A percentile compares a stretch with the other conserved stretches of the same genome.
These are phyloP conservation scores for Leptinotarsa haldemani DNA, from an alignment of 2,888 invertebrate species.

Conservation along the genomic window DNA sequence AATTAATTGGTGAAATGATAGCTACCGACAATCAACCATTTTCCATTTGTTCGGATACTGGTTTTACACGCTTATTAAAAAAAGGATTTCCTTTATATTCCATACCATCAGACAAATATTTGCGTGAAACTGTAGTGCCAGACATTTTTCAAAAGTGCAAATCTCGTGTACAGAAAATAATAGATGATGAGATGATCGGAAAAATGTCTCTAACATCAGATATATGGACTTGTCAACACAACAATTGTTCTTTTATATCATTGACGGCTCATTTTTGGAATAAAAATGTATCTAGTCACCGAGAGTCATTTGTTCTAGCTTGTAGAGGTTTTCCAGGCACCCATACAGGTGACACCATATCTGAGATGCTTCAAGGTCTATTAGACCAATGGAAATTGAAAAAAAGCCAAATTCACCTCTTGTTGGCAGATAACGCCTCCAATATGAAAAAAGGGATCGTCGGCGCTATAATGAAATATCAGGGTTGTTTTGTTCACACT, in stretches of 20 bases:
- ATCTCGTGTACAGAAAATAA: conserved; percentile 7
- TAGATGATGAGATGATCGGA: conserved; percentile 7
- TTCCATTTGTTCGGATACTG: too few relatives aligned
- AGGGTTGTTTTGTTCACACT: conserved; percentile 47
- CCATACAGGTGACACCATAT: conserved; percentile 51
- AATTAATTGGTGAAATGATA: conserved; percentile 59
- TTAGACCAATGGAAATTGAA: conserved; percentile 51
- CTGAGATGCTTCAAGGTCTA: conserved; percentile 50
- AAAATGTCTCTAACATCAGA: conserved; percentile 7
- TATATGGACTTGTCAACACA: conserved; percentile 9
- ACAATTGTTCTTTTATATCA: conserved; percentile 7
- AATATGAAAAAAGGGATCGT: too few relatives aligned
- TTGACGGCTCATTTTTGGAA: conserved; percentile 7
- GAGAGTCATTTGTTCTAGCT: conserved; percentile 43
- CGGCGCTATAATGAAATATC: background rate
- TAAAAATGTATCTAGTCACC: conserved; percentile 1
- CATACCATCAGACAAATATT: conserved; percentile 9
- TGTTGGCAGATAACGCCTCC: conserved; percentile 26
- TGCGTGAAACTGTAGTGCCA: conserved; percentile 5
- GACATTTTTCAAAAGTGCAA: conserved; percentile 7
- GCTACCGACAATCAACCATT: conserved; percentile 50
- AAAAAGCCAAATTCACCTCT: conserved; percentile 51
- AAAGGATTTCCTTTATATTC: conserved; percentile 9
- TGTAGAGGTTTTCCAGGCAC: conserved; percentile 47
- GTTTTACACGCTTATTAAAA: too few relatives aligned